Evolutionary conservation across 37 sponge, comb jelly and placozoan species (phyloP).

Genomic region (Sycon ciliatum): DNA sequence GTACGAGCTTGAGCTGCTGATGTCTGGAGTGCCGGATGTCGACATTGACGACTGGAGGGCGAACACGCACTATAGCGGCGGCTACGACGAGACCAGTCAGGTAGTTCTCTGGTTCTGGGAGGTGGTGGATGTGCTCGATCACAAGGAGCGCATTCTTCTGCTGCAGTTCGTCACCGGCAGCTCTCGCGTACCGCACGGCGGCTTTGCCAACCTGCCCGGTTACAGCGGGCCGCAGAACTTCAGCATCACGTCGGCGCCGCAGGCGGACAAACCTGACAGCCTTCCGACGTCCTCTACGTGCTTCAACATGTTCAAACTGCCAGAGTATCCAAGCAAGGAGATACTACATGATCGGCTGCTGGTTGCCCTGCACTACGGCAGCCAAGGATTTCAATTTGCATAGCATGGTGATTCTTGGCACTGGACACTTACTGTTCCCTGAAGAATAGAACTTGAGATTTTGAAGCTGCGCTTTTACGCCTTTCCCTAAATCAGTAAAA

Average conservation of each 20-base stretch:
- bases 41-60: slow-evolving; percentile 74
- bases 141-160: slow-evolving; percentile 58
- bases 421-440: too few relatives aligned
- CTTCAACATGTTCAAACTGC: slow-evolving; percentile 86
- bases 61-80: slow-evolving; percentile 74
- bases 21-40: slow-evolving; percentile 86
- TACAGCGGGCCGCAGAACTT: slow-evolving; percentile 77
- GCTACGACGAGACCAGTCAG: slow-evolving; percentile 41
- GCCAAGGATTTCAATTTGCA: slow-evolving; percentile 53
- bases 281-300: slow-evolving; percentile 92
- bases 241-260: slow-evolving; percentile 57
- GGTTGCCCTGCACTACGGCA: slow-evolving; percentile 66
- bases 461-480: too few relatives aligned
- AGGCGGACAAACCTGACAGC: slow-evolving; percentile 32
- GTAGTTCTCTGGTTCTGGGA: slow-evolving; percentile 86
- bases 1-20: slow-evolving; percentile 86
- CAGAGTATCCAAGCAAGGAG: slow-evolving; percentile 64
- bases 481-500: too few relatives aligned
- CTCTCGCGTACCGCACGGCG: slow-evolving; percentile 88
- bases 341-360: slow-evolving; percentile 47
- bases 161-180: slow-evolving; percentile 96
- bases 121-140: slow-evolving; percentile 38
- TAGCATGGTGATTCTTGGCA: slow-evolving; percentile 28
- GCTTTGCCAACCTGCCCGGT: slow-evolving; percentile 79
- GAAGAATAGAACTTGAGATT: too few relatives aligned